A percentile compares a stretch with the other conserved stretches of the same genome.
phyloP scores from a whole-genome alignment of 2,888 invertebrate species.

The Sussaba pulchella region DNA sequence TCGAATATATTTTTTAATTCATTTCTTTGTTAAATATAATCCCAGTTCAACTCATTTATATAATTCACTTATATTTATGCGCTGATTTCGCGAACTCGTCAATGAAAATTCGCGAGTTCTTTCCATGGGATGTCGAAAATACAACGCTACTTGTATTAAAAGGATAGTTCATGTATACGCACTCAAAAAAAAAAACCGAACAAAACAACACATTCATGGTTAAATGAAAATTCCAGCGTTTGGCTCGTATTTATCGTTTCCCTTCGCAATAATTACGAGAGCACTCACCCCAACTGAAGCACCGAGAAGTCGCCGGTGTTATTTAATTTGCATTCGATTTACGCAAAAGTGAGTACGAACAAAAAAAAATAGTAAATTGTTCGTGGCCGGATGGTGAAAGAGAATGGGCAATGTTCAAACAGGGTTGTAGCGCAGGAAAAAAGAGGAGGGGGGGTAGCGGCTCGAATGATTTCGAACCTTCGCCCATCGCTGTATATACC shows the following conservation, averaged over 20 bases:
- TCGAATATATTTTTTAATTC: neutral
- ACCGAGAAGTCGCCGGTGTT: conserved; percentile 2
- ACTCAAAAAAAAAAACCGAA: neutral
- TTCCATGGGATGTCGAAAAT: conserved; percentile 2
- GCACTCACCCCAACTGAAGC: neutral
- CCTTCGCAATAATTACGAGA: conserved; percentile 44
- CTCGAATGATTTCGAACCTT: neutral
- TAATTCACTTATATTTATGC: neutral
- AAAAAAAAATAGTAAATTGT: conserved; percentile 51
- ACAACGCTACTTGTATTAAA: neutral
- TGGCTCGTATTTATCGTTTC: conserved; percentile 28
- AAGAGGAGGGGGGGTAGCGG: no score
- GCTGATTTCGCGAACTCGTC: neutral
- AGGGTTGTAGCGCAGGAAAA: neutral
- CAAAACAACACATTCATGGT: conserved; percentile 11
- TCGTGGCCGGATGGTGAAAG: neutral
- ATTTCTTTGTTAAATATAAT: neutral
- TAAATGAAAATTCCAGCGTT: conserved; percentile 21
- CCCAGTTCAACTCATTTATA: neutral
- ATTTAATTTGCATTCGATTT: conserved; percentile 57
- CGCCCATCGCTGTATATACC: neutral
- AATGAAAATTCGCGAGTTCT: neutral
- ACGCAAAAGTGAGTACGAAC: conserved; percentile 36
- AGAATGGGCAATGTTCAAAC: conserved; percentile 24
- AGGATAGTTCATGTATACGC: neutral